Conservation (phyloP, 2,113 vertebrate species). For the Centrocercus urophasianus region DNA sequence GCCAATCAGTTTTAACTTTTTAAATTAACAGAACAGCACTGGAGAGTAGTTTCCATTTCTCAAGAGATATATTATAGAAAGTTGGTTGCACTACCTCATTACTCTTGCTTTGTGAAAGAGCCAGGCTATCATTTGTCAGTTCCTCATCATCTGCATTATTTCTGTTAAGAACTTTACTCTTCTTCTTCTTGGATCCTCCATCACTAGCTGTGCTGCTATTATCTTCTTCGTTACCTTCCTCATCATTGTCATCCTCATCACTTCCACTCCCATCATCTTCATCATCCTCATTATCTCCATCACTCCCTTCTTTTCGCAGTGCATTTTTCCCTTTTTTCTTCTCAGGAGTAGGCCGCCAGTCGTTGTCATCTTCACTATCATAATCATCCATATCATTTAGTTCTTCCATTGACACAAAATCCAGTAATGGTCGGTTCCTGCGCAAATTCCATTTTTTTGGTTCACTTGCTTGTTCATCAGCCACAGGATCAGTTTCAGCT, state of each 20-base stretch:
- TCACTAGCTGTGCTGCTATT: constrained; percentile 86
- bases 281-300: constrained; percentile 86
- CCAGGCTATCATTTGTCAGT: constrained; percentile 96
- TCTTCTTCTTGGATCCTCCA: constrained; percentile 88
- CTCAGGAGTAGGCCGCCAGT: constrained; percentile 91
- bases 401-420: constrained; percentile 97
- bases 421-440: constrained; percentile 91
- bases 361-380: constrained; percentile 98
- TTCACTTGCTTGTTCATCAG: constrained; percentile 86
- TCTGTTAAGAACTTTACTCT: constrained; percentile 87
- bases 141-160: constrained; percentile 92
- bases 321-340: constrained; percentile 87
- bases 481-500: constrained; percentile 71
- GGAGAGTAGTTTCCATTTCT: constrained; percentile 60
- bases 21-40: constrained; percentile 45
- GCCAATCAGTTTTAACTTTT: constrained; percentile 32
- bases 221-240: constrained; percentile 80
- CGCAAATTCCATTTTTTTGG: constrained; percentile 99
- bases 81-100: constrained; percentile 90
- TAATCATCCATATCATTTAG: constrained; percentile 98
- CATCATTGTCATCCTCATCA: constrained; percentile 84
- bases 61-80: constrained; percentile 82
- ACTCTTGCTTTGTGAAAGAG: constrained; percentile 95
- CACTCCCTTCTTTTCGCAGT: constrained; percentile 83
- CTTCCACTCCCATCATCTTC: constrained; percentile 84